phyloP scores from a whole-genome alignment of 92 coral and sea anemone genomes.

The Paramuricea clavata region DNA sequence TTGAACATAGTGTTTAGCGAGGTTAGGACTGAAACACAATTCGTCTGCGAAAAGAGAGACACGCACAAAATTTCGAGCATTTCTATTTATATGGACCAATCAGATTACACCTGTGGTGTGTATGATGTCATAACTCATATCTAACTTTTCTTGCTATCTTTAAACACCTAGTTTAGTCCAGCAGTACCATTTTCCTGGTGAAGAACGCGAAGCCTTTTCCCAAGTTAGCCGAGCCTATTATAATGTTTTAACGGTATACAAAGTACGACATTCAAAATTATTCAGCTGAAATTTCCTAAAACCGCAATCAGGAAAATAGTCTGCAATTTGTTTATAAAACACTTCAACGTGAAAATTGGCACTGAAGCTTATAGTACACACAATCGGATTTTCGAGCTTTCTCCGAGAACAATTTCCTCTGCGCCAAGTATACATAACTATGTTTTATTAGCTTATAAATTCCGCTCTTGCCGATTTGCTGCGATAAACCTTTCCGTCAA shows the following conservation, averaged over 20 bases:
- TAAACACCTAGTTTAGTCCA: neutral
- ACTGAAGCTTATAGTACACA: neutral
- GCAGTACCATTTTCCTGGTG: neutral
- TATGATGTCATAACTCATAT: no score
- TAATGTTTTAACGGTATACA: no score
- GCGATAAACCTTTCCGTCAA: neutral
- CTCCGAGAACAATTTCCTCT: neutral
- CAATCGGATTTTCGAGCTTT: neutral
- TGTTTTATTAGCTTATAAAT: neutral
- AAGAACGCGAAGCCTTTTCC: neutral
- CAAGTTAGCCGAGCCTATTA: no score
- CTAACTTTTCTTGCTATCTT: neutral
- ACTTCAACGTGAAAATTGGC: neutral
- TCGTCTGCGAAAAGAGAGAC: no score
- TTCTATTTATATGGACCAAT: no score
- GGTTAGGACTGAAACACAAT: no score
- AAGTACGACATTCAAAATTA: neutral
- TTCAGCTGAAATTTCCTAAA: neutral
- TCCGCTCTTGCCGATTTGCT: neutral
- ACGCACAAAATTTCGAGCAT: no score
- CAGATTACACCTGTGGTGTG: no score
- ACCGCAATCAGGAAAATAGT: neutral
- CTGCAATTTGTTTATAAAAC: neutral
- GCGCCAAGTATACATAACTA: neutral
- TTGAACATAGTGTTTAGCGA: no score